Evolutionary conservation across 2,797 vertebrate species (phyloP), one percentile per base, ranked within the genome.

Genomic region (Kryptolebias ocellatus): DNA sequence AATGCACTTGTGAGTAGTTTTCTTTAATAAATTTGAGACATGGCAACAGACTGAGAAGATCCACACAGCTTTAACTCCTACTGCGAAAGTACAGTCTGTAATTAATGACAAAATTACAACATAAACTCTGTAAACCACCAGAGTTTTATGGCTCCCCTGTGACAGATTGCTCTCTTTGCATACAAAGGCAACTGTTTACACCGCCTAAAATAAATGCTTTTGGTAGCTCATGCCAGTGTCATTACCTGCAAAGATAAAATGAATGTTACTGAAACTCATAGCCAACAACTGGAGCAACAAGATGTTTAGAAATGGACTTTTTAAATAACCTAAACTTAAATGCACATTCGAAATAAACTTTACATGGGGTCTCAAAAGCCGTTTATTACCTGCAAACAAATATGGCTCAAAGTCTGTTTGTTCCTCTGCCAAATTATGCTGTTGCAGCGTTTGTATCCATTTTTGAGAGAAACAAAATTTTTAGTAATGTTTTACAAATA

Each of bases 71-170:
- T 12, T 49, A 49, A 60, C 28, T 60, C 47, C 37, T 11, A 39
- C 37, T 10, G 31, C 34, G 20, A 24, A 34, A 45, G 29, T 49
- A 18, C 5, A 4, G 44, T 54, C 27, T 60, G 14, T 49, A 60
- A 60, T 49, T 60, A 60, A 60, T 49, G 45, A 49, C 27, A 49
- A 49, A 60, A 60, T 60, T 18, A 60, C 45, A 44, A 34, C 58
- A 60, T 60, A 60, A 49, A 60, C 44, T 47, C 45, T 49, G 28
- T 34, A 60, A 60, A 60, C 58, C 44, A n/a, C 45, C 45, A 34
- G 17, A 29, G 58, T 60, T 60, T 47, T 60, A 60, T 28, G 18
- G 58, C 58, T 60, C 58, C 28, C 58, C 29, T 5, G 28, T 34
- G 58, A 47, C 17, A n/a, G 6, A 34, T 47, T 29, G 18, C 28